A percentile compares a stretch with the other conserved stretches of the same genome.
phyloP scores from a whole-genome alignment of 2,888 invertebrate species.

The Oscheius sp. region DNA sequence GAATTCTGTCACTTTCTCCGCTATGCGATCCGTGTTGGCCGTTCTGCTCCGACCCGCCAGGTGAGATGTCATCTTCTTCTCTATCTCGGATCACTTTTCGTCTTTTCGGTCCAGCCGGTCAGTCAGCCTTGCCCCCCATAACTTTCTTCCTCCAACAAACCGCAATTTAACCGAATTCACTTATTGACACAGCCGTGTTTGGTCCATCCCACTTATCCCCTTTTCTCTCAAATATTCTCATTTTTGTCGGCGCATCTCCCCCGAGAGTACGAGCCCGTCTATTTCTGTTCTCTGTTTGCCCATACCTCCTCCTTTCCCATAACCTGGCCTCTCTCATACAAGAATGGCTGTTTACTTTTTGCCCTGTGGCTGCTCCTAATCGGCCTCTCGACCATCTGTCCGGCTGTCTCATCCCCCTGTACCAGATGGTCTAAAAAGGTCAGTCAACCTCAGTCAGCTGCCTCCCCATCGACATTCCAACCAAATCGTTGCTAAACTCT shows the following conservation, averaged over 20 bases:
- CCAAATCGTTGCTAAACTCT: neutral
- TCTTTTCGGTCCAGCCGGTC: slow-evolving; percentile 17
- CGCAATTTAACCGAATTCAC: neutral
- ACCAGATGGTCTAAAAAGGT: too few species aligned
- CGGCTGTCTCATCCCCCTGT: neutral
- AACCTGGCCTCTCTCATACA: neutral
- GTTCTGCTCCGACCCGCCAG: slow-evolving; percentile 12
- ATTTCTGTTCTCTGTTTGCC: slow-evolving; percentile 1
- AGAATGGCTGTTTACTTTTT: neutral
- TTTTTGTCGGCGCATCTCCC: too few species aligned
- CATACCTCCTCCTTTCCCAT: neutral
- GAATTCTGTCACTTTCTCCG: neutral
- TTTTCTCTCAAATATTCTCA: neutral
- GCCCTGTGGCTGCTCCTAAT: neutral
- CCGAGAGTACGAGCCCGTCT: neutral
- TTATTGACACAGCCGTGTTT: slow-evolving; percentile 23
- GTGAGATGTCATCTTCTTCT: slow-evolving; percentile 31
- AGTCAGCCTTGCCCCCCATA: too few species aligned
- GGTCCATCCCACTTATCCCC: slow-evolving; percentile 6
- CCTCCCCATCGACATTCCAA: neutral
- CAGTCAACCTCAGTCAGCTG: neutral
- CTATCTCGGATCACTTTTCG: slow-evolving; percentile 23
- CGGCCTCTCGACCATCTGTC: slow-evolving; percentile 21
- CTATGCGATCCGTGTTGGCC: slow-evolving; percentile 18
- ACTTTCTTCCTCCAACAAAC: slow-evolving; percentile 11